A percentile compares a stretch with the other conserved stretches of the same genome.
Conservation (phyloP, 2,888 invertebrate genomes). For the Volucella zonaria region DNA sequence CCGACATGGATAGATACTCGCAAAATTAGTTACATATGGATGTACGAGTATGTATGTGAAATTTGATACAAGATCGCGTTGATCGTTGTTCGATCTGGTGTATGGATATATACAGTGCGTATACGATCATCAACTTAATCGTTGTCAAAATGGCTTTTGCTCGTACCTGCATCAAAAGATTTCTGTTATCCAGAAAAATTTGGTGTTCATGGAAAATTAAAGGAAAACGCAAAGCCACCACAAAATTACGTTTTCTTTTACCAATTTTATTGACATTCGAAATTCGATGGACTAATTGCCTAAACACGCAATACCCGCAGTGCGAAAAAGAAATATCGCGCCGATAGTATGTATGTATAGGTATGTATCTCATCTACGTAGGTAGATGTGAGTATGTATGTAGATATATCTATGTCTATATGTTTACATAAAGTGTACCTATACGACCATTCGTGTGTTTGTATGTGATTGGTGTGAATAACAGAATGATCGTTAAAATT, state of each 20-base stretch:
- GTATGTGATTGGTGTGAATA: slow-evolving; percentile 22
- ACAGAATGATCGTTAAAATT: slow-evolving; percentile 25
- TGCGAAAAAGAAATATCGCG: slow-evolving; percentile 30
- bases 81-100: slow-evolving; percentile 21
- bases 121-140: slow-evolving; percentile 21
- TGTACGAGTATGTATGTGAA: neutral
- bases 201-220: slow-evolving; percentile 26
- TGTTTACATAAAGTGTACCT: neutral
- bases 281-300: slow-evolving; percentile 21
- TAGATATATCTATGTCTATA: neutral
- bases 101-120: neutral
- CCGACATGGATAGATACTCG: slow-evolving; percentile 4
- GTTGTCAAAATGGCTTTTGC: neutral
- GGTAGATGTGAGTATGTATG: too few species aligned
- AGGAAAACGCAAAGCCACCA: neutral
- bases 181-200: slow-evolving; percentile 29
- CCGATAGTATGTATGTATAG: slow-evolving; percentile 3
- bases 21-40: slow-evolving; percentile 19
- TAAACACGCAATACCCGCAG: slow-evolving; percentile 22
- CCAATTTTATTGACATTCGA: slow-evolving; percentile 26
- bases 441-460: neutral
- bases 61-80: slow-evolving; percentile 43
- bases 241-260: neutral
- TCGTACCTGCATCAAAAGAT: neutral
- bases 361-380: neutral